Percentiles rank a stretch among this genome's conserved stretches.
These are phyloP conservation scores for Netelia melanura DNA, from an alignment of 2,888 invertebrate species.

Conservation along the genomic window DNA sequence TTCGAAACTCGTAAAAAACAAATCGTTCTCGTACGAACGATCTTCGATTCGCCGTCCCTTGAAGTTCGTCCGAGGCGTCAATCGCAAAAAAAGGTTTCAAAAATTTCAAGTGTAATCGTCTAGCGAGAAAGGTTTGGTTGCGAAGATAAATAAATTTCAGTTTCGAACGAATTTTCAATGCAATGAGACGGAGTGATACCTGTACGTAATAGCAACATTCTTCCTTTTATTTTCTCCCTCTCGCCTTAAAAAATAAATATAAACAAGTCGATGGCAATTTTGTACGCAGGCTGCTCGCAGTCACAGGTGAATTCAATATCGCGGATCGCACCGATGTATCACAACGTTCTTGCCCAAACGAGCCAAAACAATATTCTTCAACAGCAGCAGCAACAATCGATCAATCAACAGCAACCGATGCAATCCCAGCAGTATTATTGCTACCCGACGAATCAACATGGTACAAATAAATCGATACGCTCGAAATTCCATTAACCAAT, in stretches of 20 bases:
- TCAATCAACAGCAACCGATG: constrained; percentile 61
- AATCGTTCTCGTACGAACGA: background rate
- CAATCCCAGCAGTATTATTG: constrained; percentile 62
- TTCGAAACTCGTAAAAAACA: background rate
- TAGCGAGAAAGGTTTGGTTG: constrained; percentile 6
- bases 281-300: constrained; percentile 66
- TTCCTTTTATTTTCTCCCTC: background rate
- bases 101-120: constrained; percentile 49
- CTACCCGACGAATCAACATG: constrained; percentile 64
- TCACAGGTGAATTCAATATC: constrained; percentile 70
- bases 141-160: constrained; percentile 34
- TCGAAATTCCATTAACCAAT: background rate
- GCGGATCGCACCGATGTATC: constrained; percentile 71
- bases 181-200: constrained; percentile 61
- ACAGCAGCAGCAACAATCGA: constrained; percentile 68
- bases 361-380: constrained; percentile 75
- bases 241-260: background rate
- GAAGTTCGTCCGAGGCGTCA: constrained; percentile 41
- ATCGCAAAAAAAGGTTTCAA: background rate
- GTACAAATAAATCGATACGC: constrained; percentile 11
- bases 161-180: constrained; percentile 33
- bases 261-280: constrained; percentile 37
- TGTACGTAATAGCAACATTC: constrained; percentile 19
- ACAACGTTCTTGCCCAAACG: constrained; percentile 74
- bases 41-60: background rate